A percentile compares a stretch with the other conserved stretches of the same genome.
phyloP scores from a whole-genome alignment of 2,113 vertebrate species.

The Trematocara stigmaticum region DNA sequence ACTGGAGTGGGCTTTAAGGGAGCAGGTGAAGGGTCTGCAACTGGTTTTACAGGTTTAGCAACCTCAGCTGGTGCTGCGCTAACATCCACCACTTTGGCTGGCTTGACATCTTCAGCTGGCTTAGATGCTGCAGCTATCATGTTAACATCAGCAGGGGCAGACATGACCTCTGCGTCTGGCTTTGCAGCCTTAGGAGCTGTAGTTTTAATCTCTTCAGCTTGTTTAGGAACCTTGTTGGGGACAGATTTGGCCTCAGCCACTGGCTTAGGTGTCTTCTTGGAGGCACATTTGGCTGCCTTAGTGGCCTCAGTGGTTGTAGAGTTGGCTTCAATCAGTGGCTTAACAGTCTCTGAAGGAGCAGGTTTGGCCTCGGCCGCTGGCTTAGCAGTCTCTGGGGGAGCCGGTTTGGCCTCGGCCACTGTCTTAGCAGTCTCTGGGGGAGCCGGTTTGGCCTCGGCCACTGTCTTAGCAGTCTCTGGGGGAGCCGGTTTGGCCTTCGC shows the following conservation, averaged over 20 bases:
- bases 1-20: background rate
- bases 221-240: background rate
- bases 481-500: background rate
- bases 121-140: background rate
- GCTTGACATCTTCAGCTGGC: background rate
- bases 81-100: background rate
- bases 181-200: background rate
- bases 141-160: background rate
- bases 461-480: accelerated
- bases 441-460: background rate
- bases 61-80: background rate
- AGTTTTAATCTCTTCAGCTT: background rate
- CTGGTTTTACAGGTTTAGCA: background rate
- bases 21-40: background rate
- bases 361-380: accelerated
- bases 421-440: accelerated
- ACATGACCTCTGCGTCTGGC: background rate
- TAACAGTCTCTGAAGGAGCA: accelerated
- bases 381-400: accelerated
- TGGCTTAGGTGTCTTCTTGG: background rate
- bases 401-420: background rate
- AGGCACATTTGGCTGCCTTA: background rate
- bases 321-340: background rate
- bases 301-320: background rate
- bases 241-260: background rate